phyloP scores from a whole-genome alignment of 2,888 invertebrate species.

The Xestobium rufovillosum region DNA sequence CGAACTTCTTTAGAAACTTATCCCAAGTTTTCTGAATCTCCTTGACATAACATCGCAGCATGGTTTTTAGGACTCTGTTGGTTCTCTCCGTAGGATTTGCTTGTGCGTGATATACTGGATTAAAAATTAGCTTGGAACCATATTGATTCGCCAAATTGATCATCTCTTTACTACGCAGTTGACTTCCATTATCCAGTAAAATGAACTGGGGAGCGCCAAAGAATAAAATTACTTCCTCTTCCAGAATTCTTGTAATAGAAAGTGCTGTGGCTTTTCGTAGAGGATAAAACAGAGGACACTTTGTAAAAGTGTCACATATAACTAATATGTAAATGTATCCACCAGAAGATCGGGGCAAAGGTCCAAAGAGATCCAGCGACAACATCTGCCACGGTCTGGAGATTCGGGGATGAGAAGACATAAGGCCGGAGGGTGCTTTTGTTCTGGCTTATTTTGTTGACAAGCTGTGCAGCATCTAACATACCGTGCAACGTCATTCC shows the following conservation, averaged over 20 bases:
- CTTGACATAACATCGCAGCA: background rate
- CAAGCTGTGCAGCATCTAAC: no score
- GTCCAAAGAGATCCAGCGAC: no score
- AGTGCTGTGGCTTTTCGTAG: constrained; percentile 1
- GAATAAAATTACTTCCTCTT: constrained; percentile 2
- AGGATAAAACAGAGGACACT: no score
- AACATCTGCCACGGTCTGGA: no score
- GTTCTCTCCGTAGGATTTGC: constrained; percentile 3
- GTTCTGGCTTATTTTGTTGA: no score
- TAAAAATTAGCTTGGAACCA: background rate
- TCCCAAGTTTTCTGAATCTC: no score
- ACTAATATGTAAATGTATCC: background rate
- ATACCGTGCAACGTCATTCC: no score
- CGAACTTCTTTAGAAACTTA: no score
- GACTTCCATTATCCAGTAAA: background rate
- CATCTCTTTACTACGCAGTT: background rate
- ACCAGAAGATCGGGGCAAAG: no score
- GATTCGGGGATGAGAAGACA: no score
- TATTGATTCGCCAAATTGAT: background rate
- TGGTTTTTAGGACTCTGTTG: constrained; percentile 2
- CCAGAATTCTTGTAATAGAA: background rate
- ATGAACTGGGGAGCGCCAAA: background rate
- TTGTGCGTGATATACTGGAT: constrained; percentile 1
- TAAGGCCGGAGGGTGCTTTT: background rate
- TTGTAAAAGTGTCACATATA: background rate